Evolutionary conservation across 2,888 invertebrate species (phyloP), one percentile per base, ranked within the genome.

Genomic region (Thymelicus sylvestris): DNA sequence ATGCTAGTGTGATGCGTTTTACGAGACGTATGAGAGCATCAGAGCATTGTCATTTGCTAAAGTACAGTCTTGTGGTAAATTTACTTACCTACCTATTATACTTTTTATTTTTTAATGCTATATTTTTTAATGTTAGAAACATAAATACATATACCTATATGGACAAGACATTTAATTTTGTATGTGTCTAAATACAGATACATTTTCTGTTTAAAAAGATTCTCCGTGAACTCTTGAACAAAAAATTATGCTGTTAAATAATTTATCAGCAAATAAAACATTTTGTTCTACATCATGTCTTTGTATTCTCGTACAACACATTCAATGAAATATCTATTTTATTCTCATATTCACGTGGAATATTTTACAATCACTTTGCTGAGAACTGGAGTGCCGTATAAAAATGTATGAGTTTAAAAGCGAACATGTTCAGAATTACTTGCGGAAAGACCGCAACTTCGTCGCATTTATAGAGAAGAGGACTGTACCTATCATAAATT

Each of bases 321-420:
- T 24, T 63, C 62, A 68, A 55, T 68, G 63, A 68, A 62, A 55
- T 55, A 68, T 68, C 68, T 68, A 63, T 68, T 68, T 63, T 55
- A 68, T 63, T 62, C 68, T 57, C 68, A 55, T 64, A 68, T 64
- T 69, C 63, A 64, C 63, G 55, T 64, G 68, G 68, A 69, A 69
- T 69, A 64, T 64, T 68, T 68, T 69, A 69, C 68, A 69, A 69
- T 69, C 68, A 69, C 68, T 69, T 69, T 69, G 63, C 68, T 57
- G 63, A 69, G 63, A 69, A 69, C 57, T 64, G 57, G 47, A 69
- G 68, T 69, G 68, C 48, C 48, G 63, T 69, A 69, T 69, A 69
- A 69, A 68, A 64, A 69, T 57, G 68, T 69, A 69, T 64, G 68
- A 69, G 63, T 64, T 69, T 64, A 69, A 69, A 69, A 64, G 69